phyloP scores from a whole-genome alignment of 2,113 vertebrate species.

The Mixornis gularis region DNA sequence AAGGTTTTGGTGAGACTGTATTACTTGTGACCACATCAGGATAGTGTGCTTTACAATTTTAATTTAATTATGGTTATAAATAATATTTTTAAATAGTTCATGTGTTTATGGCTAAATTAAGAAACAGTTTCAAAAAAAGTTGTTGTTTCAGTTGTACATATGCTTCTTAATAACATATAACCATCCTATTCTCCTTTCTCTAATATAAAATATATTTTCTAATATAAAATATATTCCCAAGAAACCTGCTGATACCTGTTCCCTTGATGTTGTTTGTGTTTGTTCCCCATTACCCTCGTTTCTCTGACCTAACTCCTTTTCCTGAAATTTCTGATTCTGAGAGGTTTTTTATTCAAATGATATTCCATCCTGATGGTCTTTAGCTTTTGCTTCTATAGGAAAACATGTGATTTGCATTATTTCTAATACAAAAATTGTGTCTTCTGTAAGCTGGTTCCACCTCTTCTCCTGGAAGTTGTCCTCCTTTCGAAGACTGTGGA shows the following conservation, averaged over 20 bases:
- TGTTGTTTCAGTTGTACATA: not conserved
- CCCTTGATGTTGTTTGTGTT: not conserved
- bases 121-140: not conserved
- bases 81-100: not conserved
- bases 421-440: not conserved
- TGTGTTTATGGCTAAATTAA: not conserved
- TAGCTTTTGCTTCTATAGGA: not conserved
- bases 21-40: not conserved
- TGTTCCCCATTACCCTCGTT: not conserved
- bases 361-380: not conserved
- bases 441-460: not conserved
- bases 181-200: not conserved
- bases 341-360: not conserved
- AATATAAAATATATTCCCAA: not conserved
- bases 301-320: not conserved
- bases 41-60: accelerated
- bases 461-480: not conserved
- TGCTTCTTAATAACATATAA: not conserved
- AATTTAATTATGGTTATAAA: not conserved
- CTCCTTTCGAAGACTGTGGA: not conserved
- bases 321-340: not conserved
- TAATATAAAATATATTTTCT: not conserved
- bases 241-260: not conserved
- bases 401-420: not conserved
- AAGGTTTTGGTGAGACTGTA: not conserved